Evolutionary conservation across 2,888 invertebrate species (phyloP).

Genomic region (Phortica okadai): DNA sequence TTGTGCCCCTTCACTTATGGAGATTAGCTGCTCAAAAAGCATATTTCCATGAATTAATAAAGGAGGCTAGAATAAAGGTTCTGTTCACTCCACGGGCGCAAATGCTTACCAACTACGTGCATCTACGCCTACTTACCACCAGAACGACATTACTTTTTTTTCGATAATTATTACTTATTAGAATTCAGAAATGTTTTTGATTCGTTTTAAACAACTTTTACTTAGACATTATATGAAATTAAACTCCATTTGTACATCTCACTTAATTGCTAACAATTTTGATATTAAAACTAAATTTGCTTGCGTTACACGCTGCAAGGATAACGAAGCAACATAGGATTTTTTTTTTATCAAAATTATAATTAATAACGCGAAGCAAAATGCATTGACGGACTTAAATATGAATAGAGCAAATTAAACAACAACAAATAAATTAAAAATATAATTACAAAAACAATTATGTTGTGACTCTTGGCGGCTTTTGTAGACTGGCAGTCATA

Average conservation of each 20-base stretch:
- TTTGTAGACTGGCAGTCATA: too few relatives aligned
- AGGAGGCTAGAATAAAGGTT: slow-evolving; percentile 64
- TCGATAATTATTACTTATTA: not conserved
- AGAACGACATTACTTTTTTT: slow-evolving; percentile 33
- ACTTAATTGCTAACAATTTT: not conserved
- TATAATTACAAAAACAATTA: not conserved
- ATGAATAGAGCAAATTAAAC: slow-evolving; percentile 1
- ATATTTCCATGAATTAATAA: slow-evolving; percentile 55
- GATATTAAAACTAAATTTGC: not conserved
- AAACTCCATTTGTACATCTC: slow-evolving; percentile 10
- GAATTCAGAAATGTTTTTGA: not conserved
- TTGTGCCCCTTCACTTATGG: slow-evolving; percentile 52
- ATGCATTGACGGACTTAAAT: not conserved
- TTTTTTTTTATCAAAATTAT: not conserved
- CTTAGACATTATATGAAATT: not conserved
- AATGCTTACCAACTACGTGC: slow-evolving; percentile 38
- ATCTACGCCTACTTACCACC: slow-evolving; percentile 38
- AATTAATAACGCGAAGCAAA: slow-evolving; percentile 1
- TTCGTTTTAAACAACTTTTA: not conserved
- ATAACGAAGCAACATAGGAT: too few relatives aligned
- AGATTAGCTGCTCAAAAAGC: slow-evolving; percentile 59
- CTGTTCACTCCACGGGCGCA: slow-evolving; percentile 66
- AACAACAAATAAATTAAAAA: not conserved
- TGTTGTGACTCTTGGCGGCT: too few relatives aligned
- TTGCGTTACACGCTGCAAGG: not conserved